Conservation (phyloP, 2,797 vertebrate species). For the Silurus lanzhouensis region DNA sequence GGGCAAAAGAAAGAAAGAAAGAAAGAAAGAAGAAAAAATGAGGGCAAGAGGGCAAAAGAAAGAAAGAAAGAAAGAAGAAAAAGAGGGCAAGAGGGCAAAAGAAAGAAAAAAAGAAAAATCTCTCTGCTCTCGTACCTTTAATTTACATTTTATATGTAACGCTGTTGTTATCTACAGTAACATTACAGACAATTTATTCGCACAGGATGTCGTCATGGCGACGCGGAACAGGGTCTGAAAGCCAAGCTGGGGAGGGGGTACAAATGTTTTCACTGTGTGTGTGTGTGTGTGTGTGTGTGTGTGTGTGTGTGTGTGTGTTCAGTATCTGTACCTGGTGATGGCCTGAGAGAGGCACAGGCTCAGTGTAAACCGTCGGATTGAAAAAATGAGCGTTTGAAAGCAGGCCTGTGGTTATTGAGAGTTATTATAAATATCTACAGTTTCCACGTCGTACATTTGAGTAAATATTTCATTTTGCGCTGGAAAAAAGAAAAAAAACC, state of each 20-base stretch:
- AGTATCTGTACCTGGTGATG: slow-evolving; percentile 42
- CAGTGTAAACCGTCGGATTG: slow-evolving; percentile 29
- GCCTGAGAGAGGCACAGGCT: slow-evolving; percentile 51
- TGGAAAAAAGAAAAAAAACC: background rate
- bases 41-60: background rate
- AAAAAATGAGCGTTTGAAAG: slow-evolving; percentile 32
- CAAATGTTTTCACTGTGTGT: background rate
- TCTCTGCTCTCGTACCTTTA: background rate
- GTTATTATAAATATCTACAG: slow-evolving; percentile 48
- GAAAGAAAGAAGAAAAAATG: background rate
- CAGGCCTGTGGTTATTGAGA: slow-evolving; percentile 38
- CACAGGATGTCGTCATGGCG: background rate
- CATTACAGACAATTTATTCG: background rate
- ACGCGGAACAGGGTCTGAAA: background rate
- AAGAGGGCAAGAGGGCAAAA: too few species aligned
- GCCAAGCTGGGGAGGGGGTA: background rate
- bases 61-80: background rate
- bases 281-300: slow-evolving; percentile 28
- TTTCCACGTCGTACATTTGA: slow-evolving; percentile 17
- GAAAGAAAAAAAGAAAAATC: background rate
- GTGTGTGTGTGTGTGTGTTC: slow-evolving; percentile 33
- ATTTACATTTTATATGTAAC: background rate
- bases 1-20: background rate
- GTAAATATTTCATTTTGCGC: slow-evolving; percentile 21
- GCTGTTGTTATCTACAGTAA: slow-evolving; percentile 14